phyloP scores from a whole-genome alignment of 2,888 invertebrate species.

The Cryptosula pallasiana region DNA sequence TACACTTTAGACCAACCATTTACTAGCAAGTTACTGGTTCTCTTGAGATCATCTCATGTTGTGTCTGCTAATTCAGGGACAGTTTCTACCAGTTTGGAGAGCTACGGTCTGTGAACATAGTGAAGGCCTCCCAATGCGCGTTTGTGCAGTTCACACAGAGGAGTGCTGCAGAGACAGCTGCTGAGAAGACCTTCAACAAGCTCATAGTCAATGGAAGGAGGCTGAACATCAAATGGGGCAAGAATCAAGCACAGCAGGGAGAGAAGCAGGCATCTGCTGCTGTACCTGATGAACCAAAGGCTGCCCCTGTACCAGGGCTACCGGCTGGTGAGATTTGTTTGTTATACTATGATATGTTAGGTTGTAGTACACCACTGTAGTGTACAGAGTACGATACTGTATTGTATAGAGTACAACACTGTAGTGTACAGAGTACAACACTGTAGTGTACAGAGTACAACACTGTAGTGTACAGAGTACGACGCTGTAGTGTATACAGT shows the following conservation, averaged over 20 bases:
- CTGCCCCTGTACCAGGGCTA: constrained; percentile 73
- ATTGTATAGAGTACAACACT: constrained; percentile 25
- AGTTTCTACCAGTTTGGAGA: constrained; percentile 99
- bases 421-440: too few species aligned
- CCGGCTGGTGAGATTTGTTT: constrained; percentile 60
- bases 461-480: too few species aligned
- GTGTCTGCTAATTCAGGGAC: constrained; percentile 61
- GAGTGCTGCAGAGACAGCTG: constrained; percentile 80
- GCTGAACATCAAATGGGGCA: constrained; percentile 96
- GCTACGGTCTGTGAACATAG: constrained; percentile 85
- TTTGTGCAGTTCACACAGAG: constrained; percentile 93
- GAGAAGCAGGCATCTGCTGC: constrained; percentile 38
- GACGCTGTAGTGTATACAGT: too few species aligned
- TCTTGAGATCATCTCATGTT: too few species aligned
- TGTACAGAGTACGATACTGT: not conserved
- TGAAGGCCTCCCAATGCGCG: constrained; percentile 84
- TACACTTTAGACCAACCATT: too few species aligned
- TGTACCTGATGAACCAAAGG: constrained; percentile 30
- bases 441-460: too few species aligned
- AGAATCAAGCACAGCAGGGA: constrained; percentile 70
- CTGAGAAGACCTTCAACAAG: constrained; percentile 77
- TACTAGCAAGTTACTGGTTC: too few species aligned
- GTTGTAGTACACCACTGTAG: too few species aligned
- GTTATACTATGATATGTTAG: too few species aligned
- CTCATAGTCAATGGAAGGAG: constrained; percentile 70